Base-by-base conservation (phyloP, 1,140 invertebrate genomes). In the Aphelenchoides avenae region DNA sequence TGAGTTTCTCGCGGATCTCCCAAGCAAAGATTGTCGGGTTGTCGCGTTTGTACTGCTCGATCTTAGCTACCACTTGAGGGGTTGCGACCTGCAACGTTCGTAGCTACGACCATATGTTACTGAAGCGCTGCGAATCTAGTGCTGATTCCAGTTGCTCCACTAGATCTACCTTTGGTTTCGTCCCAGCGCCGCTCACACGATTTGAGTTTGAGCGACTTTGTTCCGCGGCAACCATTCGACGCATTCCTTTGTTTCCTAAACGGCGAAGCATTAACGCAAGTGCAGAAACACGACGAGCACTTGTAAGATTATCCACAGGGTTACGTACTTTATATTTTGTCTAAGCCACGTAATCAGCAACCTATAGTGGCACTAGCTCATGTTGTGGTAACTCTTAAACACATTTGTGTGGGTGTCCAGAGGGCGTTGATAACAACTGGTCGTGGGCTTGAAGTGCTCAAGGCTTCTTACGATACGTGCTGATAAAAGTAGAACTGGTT, bases 71-170 rank as follows among this genome's bases (percentile, higher is more conserved):
- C 24, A 83, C 80, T 58, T 78, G 76, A 4, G 80, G 80, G 13
- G 80, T 81, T 15, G 79, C 73, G 6, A 75, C 73, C 76, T 80
- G 88, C 89, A 33, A 91, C 11, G 15, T 15, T 34, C n/a, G n/a
- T n/a, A n/a, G n/a, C n/a, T n/a, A n/a, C n/a, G n/a, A n/a, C n/a
- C n/a, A n/a, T n/a, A n/a, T n/a, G n/a, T n/a, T n/a, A n/a, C n/a
- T n/a, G n/a, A 53, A 34, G 5, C n/a, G 20, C 18, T 11, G n/a
- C 9, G 37, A 3, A 2, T 34, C 26, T 3, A 6, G 20, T 11
- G 31, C 5, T 27, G 36, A 22, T 30, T 48, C 5, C 11, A 29
- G 18, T 7, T 26, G 15, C 7, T n/a, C 11, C 40, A 37, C 5
- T 2, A 3, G 24, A 49, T 42, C 41, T 30, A 68, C 66, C 56